Evolutionary conservation across 2,888 invertebrate genomes (phyloP).

Genomic region (Chaitophorus viminalis): DNA sequence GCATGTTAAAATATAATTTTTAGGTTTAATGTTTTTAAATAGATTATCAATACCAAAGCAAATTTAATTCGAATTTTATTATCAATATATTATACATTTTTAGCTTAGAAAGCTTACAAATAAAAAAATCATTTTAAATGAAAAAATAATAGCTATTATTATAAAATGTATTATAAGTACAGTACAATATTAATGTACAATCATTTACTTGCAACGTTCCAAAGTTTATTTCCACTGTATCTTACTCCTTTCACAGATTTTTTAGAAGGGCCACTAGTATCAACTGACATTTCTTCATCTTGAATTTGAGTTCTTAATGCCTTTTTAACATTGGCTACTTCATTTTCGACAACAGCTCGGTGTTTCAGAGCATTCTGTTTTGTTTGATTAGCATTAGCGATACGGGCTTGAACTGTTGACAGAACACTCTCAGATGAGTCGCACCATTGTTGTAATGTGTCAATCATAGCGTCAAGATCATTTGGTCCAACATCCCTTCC

Average conservation of each 20-base stretch:
- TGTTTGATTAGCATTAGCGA: slow-evolving; percentile 84
- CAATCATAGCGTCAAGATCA: slow-evolving; percentile 83
- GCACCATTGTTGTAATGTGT: slow-evolving; percentile 89
- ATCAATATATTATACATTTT: neutral
- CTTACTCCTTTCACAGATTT: slow-evolving; percentile 75
- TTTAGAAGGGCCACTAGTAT: slow-evolving; percentile 68
- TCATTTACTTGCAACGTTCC: slow-evolving; percentile 51
- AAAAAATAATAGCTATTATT: neutral
- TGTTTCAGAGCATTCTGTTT: slow-evolving; percentile 84
- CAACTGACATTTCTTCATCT: slow-evolving; percentile 87
- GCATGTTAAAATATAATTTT: neutral
- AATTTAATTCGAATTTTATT: neutral
- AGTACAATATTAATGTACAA: neutral
- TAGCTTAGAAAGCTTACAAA: slow-evolving; percentile 11
- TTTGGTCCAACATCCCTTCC: slow-evolving; percentile 90
- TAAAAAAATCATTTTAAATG: slow-evolving; percentile 11
- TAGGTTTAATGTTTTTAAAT: neutral
- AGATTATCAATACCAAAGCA: too few relatives aligned
- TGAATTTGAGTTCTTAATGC: slow-evolving; percentile 81
- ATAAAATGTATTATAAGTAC: neutral
- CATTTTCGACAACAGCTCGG: slow-evolving; percentile 84
- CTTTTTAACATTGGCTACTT: slow-evolving; percentile 90
- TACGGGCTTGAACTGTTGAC: slow-evolving; percentile 88
- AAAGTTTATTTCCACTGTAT: slow-evolving; percentile 69
- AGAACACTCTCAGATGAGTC: slow-evolving; percentile 89